Base-by-base conservation (phyloP, 2,797 vertebrate species). In the Brachyalestes nurse region DNA sequence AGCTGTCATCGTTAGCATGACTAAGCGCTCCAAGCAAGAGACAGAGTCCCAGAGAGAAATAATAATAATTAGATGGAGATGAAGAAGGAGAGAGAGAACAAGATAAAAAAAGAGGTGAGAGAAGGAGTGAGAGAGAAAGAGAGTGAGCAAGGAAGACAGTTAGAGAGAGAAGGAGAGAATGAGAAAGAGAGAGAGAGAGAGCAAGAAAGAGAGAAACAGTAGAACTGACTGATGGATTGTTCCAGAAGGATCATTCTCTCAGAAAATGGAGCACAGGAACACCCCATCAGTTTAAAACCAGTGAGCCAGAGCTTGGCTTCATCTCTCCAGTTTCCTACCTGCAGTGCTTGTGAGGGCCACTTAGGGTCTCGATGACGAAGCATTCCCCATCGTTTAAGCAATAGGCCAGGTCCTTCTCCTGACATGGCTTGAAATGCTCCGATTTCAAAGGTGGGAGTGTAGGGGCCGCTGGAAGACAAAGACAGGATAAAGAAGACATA, bases 341-440 rank as follows among this genome's bases (percentile, higher is more conserved):
- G 94, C 97, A 99, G 93, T 99, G 97, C 90, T 99, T 98, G 88
- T 99, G 97, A 51, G 97, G 97, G 78, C 97, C 97, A 0, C 97
- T 98, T 51, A 98, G 86, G 21, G 97, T 99, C 91, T 99, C 97
- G 10, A 99, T 99, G 92, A 99, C 97, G 77, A 99, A 99, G 91
- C 97, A 99, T 89, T 99, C 97, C 0, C 97, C 97, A 0, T 96
- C 97, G 0, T 99, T 99, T 62, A 99, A 96, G 88, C 97, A 99
- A 90, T 99, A 99, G 0, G 97, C 93, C 85, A 99, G 94, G 93
- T 99, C 97, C 92, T 97, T 98, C 90, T 98, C 97, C 76, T 96
- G 95, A 87, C 97, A 99, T 67, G 97, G 97, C 86, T 98, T 98
- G 92, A 98, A 99, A 91, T 99, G 97, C 92, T 99, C 97, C 0